Conservation (phyloP, 2,113 vertebrate species). For the Nothobranchius furzeri region DNA sequence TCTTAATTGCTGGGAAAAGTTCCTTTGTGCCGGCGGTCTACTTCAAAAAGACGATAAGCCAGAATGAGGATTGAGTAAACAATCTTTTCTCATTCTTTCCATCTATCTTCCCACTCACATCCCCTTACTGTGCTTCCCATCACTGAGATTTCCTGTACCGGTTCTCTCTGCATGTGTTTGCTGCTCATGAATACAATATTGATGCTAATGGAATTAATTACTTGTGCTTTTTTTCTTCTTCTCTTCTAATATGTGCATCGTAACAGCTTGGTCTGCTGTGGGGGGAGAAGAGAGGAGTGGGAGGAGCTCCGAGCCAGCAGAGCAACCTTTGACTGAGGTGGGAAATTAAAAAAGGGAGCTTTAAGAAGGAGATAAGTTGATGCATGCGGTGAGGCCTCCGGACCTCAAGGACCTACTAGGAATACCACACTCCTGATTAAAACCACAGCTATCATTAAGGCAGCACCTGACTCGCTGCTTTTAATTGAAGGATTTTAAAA, state of each 20-base stretch:
- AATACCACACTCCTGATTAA: conserved; percentile 76
- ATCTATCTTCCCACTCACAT: conserved; percentile 55
- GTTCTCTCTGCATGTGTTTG: conserved; percentile 49
- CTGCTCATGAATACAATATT: conserved; percentile 74
- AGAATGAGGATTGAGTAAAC: conserved; percentile 51
- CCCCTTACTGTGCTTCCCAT: conserved; percentile 48
- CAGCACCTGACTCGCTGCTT: conserved; percentile 47
- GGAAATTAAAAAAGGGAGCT: conserved; percentile 78
- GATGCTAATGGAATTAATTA: conserved; percentile 81
- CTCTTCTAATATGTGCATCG: conserved; percentile 55
- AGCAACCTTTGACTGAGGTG: conserved; percentile 74
- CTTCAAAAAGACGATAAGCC: conserved; percentile 49
- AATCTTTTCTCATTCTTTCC: conserved; percentile 43
- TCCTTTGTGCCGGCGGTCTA: conserved; percentile 69
- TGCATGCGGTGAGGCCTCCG: conserved; percentile 71
- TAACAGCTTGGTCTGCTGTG: conserved; percentile 54
- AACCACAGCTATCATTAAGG: conserved; percentile 77
- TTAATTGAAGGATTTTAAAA: conserved; percentile 74
- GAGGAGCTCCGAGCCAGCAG: conserved; percentile 41
- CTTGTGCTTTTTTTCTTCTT: conserved; percentile 57
- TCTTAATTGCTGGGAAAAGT: conserved; percentile 81
- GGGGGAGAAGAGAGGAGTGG: conserved; percentile 23
- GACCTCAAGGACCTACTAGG: conserved; percentile 74
- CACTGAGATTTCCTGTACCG: conserved; percentile 50
- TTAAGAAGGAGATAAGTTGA: conserved; percentile 77